Evolutionary conservation across 2,888 invertebrate genomes (phyloP).

Genomic region (Caenorhabditis becei): DNA sequence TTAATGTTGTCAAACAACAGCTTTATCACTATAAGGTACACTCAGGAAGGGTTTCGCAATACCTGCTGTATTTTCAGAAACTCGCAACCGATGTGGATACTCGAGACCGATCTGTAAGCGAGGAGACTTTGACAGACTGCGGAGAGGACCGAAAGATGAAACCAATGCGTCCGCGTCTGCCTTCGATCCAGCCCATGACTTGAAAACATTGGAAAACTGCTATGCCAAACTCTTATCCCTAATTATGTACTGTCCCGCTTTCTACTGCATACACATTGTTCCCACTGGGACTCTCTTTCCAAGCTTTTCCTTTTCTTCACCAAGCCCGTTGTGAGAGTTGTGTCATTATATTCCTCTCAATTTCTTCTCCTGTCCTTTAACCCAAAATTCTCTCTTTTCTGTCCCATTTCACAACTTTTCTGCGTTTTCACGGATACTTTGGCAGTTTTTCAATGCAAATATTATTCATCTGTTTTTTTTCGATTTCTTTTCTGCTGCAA

Average conservation of each 20-base stretch:
- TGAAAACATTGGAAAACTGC: conserved; percentile 9
- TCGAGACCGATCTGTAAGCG: conserved; percentile 74
- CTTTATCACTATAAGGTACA: conserved; percentile 72
- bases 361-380: conserved; percentile 1
- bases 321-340: conserved; percentile 18
- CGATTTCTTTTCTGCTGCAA: neutral
- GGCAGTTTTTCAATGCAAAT: conserved; percentile 22
- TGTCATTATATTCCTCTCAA: conserved; percentile 14
- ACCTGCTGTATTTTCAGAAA: conserved; percentile 28
- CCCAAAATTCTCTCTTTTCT: neutral
- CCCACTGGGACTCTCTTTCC: neutral
- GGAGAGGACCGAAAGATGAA: conserved; percentile 66
- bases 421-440: conserved; percentile 43
- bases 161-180: conserved; percentile 66
- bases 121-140: conserved; percentile 77
- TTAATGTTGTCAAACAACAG: conserved; percentile 73
- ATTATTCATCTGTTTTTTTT: neutral
- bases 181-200: conserved; percentile 70
- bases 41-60: neutral
- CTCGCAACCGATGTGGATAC: conserved; percentile 68
- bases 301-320: conserved; percentile 3
- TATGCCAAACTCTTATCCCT: neutral
- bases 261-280: neutral
- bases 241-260: neutral
- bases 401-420: conserved; percentile 13